Conservation (phyloP, 1,140 invertebrate species). For the Mycetomoellerius zeteki region DNA sequence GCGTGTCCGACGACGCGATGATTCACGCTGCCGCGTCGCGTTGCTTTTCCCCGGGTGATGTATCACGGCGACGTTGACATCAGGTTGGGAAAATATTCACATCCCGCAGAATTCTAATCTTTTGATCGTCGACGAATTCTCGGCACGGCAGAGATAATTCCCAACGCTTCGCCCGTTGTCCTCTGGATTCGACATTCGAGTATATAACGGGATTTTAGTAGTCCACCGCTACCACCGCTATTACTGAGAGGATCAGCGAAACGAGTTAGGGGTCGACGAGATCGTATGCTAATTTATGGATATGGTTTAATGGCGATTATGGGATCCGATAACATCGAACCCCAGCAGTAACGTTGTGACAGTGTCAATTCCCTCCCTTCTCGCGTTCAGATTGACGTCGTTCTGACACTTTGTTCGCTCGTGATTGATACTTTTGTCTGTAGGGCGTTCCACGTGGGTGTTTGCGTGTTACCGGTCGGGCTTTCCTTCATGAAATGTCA, state of each 20-base stretch:
- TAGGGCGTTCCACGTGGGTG: background rate
- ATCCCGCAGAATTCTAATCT: constrained; percentile 53
- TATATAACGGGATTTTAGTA: constrained; percentile 65
- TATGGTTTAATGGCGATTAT: constrained; percentile 74
- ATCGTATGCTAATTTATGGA: constrained; percentile 72
- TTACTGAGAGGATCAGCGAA: constrained; percentile 56
- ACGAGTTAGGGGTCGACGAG: constrained; percentile 46
- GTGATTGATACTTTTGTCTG: constrained; percentile 46
- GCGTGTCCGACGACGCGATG: constrained; percentile 44
- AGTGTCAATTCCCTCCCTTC: constrained; percentile 34
- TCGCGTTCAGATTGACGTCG: constrained; percentile 26
- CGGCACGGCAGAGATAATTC: constrained; percentile 22
- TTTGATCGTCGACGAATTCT: constrained; percentile 54
- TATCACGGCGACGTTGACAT: constrained; percentile 7
- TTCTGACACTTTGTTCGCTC: constrained; percentile 22
- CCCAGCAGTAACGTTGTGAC: constrained; percentile 67
- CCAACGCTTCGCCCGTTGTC: background rate
- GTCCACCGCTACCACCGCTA: constrained; percentile 14
- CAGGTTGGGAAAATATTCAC: constrained; percentile 19
- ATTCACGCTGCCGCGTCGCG: constrained; percentile 19
- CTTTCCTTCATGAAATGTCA: background rate
- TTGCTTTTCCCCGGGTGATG: constrained; percentile 6
- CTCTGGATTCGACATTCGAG: constrained; percentile 39
- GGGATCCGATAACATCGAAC: constrained; percentile 56
- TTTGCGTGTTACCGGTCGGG: background rate